phyloP scores from a whole-genome alignment of 2,797 vertebrate species.

The Lemur catta region DNA sequence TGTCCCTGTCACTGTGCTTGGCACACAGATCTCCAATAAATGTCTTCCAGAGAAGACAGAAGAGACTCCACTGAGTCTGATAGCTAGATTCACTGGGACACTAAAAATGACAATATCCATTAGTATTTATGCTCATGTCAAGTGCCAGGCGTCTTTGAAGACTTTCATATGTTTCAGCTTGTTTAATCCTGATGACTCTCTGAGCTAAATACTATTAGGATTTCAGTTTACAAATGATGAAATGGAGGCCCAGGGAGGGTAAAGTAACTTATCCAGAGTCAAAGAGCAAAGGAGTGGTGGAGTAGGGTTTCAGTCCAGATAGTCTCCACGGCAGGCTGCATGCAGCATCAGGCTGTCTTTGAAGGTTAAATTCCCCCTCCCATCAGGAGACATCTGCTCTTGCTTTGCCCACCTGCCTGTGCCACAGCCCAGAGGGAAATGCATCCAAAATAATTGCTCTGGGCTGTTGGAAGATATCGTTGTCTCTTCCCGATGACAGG shows the following conservation, averaged over 20 bases:
- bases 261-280: not conserved
- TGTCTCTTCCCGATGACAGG: slow-evolving; percentile 43
- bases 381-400: slow-evolving; percentile 51
- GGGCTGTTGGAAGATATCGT: slow-evolving; percentile 26
- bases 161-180: not conserved
- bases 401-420: not conserved
- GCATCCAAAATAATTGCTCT: slow-evolving; percentile 43
- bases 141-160: not conserved
- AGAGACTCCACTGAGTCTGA: not conserved
- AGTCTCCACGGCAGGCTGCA: not conserved
- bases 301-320: not conserved
- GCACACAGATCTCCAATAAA: not conserved
- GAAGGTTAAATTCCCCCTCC: slow-evolving; percentile 38
- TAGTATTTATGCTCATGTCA: too few relatives aligned
- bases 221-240: not conserved
- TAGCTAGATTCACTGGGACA: not conserved
- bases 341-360: not conserved
- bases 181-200: not conserved
- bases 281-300: not conserved
- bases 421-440: slow-evolving; percentile 42
- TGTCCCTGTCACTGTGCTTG: not conserved
- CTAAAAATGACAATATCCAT: not conserved
- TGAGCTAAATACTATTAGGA: not conserved
- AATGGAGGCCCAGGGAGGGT: not conserved
- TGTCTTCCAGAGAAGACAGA: not conserved